phyloP scores from a whole-genome alignment of 1,140 invertebrate genomes.

The Tetranychus urticae region DNA sequence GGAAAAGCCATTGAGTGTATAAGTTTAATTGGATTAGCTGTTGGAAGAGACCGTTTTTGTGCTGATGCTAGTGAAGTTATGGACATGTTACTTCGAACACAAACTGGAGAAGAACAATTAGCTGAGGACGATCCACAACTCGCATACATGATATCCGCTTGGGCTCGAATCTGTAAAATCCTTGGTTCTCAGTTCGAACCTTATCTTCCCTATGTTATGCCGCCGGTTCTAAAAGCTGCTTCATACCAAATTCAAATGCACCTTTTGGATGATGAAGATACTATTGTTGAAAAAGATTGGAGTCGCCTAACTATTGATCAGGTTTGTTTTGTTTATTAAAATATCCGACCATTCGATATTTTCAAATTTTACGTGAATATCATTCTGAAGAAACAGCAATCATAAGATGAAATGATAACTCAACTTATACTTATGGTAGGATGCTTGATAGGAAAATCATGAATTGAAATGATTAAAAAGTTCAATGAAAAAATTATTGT shows the following conservation, averaged over 20 bases:
- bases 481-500: too few species aligned
- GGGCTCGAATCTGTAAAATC: conserved; percentile 96
- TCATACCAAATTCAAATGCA: conserved; percentile 90
- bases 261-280: conserved; percentile 41
- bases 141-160: conserved; percentile 92
- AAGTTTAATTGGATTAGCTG: conserved; percentile 88
- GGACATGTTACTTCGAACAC: conserved; percentile 76
- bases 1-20: conserved; percentile 97
- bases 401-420: too few species aligned
- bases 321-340: conserved; percentile 6
- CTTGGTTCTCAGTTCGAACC: conserved; percentile 81
- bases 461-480: too few species aligned
- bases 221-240: conserved; percentile 79
- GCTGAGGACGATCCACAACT: conserved; percentile 87
- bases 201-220: conserved; percentile 92
- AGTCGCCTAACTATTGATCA: conserved; percentile 16
- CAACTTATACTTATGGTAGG: too few species aligned
- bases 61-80: conserved; percentile 85
- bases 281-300: conserved; percentile 78
- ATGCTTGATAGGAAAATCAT: too few species aligned
- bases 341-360: too few species aligned
- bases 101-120: conserved; percentile 45
- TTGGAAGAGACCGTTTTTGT: conserved; percentile 84
- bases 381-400: too few species aligned
- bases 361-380: too few species aligned